These are phyloP conservation scores for Achlya flavicornis DNA, from an alignment of 2,888 invertebrate genomes.

Conservation along the genomic window DNA sequence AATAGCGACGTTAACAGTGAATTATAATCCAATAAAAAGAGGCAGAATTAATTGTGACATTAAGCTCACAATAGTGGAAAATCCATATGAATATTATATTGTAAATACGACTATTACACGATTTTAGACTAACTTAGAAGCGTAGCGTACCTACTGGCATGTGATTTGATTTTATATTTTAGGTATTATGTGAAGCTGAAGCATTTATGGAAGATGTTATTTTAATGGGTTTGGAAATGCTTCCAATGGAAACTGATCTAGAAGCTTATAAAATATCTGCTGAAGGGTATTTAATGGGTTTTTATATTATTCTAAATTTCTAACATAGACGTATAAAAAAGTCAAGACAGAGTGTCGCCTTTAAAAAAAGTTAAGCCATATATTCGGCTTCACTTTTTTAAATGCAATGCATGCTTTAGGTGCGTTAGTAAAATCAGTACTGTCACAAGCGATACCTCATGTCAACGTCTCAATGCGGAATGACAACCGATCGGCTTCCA, in stretches of 20 bases:
- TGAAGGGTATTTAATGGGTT: conserved; percentile 43
- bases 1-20: conserved; percentile 49
- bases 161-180: conserved; percentile 18
- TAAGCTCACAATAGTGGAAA: conserved; percentile 60
- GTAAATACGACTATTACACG: conserved; percentile 41
- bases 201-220: conserved; percentile 78
- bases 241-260: conserved; percentile 70
- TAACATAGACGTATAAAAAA: too few species aligned
- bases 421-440: too few species aligned
- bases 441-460: too few species aligned
- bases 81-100: conserved; percentile 72
- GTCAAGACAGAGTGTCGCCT: too few species aligned
- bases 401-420: too few species aligned
- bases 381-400: too few species aligned
- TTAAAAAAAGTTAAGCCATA: too few species aligned
- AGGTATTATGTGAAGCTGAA: conserved; percentile 75
- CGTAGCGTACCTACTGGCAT: too few species aligned
- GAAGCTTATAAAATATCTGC: conserved; percentile 50
- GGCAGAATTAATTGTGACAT: conserved; percentile 68
- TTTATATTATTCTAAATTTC: neutral
- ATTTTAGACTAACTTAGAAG: neutral
- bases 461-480: too few species aligned
- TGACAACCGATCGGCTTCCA: too few species aligned
- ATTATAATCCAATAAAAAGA: conserved; percentile 66
- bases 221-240: conserved; percentile 71